Base-by-base conservation (phyloP, 2,797 vertebrate species). In the Hypotaenidia philippensis region DNA sequence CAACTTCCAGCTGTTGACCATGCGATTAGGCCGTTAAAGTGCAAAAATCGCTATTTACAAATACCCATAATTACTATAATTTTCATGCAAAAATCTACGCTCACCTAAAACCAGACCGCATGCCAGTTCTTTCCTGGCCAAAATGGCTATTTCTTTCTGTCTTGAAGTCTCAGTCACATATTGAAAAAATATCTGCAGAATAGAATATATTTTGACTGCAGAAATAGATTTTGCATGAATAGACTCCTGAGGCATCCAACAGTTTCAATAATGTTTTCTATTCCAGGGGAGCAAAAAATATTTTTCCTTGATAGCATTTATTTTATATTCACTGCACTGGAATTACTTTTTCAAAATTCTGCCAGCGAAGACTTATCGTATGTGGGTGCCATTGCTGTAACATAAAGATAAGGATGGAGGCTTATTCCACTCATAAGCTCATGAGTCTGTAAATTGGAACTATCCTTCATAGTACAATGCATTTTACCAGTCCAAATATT, bases 331-430 rank as follows among this genome's bases (percentile, higher is more conserved):
- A 97, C 93, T 96, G 97, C 96, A 95, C 78, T 98, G 96, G 96
- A 98, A 98, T 98, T 98, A 98, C 97, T 97, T 98, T 97, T 97
- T 97, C 97, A 98, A 96, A 97, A 97, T 98, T 97, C 97, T 98
- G 98, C 97, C 97, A 97, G 97, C 52, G 61, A 98, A 98, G 98
- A 98, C 98, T 98, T 98, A 98, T 97, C 98, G 95, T 97, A 95
- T 97, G 94, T 97, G 96, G 97, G 94, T 97, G 96, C 97, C 96
- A 97, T 97, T 97, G 97, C 98, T 98, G 98, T 97, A 97, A 97
- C 96, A 97, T 97, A 97, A 97, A 98, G 98, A 98, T 98, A 98
- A 98, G 98, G 96, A 97, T 80, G 94, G 97, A 97, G 85, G 97
- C 96, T 97, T 97, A 98, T 98, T 97, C 96, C 92, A 96, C 93